Percentiles rank a stretch among this genome's conserved stretches.
phyloP scores from a whole-genome alignment of 2,113 vertebrate species.

The Seriola aureovittata region DNA sequence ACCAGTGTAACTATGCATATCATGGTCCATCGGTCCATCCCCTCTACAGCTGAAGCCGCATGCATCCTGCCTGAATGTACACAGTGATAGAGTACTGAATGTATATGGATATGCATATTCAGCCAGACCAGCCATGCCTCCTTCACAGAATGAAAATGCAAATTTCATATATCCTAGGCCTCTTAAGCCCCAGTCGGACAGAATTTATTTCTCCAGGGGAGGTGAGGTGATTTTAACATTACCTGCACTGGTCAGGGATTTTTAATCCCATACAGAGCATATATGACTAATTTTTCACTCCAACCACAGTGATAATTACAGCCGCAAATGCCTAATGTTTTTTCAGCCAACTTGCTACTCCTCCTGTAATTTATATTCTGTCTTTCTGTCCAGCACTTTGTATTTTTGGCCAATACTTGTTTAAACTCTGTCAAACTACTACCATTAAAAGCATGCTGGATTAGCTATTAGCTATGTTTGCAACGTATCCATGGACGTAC shows the following conservation, averaged over 20 bases:
- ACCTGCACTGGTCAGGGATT: conserved; percentile 7
- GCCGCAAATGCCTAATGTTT: background rate
- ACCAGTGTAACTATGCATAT: conserved; percentile 30
- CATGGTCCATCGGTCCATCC: conserved; percentile 20
- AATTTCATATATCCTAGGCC: background rate
- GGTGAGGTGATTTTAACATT: background rate
- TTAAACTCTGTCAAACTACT: background rate
- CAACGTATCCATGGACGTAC: background rate
- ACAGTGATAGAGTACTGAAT: conserved; percentile 6
- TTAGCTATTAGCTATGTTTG: background rate
- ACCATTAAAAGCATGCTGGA: background rate
- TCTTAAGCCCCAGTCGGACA: background rate
- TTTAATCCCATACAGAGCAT: background rate
- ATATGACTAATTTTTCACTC: background rate
- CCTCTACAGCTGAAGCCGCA: conserved; percentile 11
- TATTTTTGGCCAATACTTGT: background rate
- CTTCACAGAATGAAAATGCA: background rate
- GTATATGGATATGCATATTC: conserved; percentile 30
- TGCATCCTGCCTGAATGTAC: conserved; percentile 35
- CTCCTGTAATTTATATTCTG: background rate
- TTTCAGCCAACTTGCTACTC: background rate
- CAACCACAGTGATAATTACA: conserved; percentile 1
- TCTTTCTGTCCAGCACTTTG: background rate
- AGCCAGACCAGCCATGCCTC: background rate
- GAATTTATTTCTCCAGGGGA: background rate